Conservation (phyloP, 2,888 invertebrate species). For the Ectemnius lituratus region DNA sequence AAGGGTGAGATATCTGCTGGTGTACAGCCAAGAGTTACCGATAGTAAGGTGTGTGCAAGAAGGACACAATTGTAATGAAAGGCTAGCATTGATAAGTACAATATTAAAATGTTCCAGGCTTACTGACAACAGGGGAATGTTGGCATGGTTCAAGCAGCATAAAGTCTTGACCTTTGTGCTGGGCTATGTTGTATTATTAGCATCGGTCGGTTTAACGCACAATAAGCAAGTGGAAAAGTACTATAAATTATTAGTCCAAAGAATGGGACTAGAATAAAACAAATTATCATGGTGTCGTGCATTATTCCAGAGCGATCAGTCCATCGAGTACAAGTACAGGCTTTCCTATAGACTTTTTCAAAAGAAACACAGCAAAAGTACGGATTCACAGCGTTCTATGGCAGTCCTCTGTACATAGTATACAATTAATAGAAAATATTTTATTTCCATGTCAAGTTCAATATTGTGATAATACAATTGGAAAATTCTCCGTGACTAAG, state of each 20-base stretch:
- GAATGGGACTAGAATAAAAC: constrained; percentile 70
- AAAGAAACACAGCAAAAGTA: constrained; percentile 26
- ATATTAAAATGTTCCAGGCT: constrained; percentile 49
- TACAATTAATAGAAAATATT: constrained; percentile 36
- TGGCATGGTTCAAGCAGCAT: constrained; percentile 81
- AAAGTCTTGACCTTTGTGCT: constrained; percentile 82
- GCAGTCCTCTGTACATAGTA: constrained; percentile 39
- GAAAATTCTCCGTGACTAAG: constrained; percentile 96
- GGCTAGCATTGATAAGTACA: not conserved
- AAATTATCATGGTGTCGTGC: constrained; percentile 14
- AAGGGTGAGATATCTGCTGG: constrained; percentile 86
- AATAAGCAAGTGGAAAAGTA: constrained; percentile 83
- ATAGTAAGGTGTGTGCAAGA: constrained; percentile 55
- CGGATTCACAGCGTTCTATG: constrained; percentile 27
- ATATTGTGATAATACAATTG: constrained; percentile 82
- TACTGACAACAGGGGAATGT: constrained; percentile 62
- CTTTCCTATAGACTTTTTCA: constrained; percentile 32
- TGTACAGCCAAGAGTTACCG: constrained; percentile 80
- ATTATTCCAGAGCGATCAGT: constrained; percentile 23
- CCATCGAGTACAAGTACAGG: constrained; percentile 17
- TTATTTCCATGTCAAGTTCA: constrained; percentile 61
- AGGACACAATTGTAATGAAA: not conserved
- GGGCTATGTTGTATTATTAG: constrained; percentile 82
- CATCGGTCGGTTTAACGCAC: constrained; percentile 83
- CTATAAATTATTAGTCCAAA: constrained; percentile 79